Evolutionary conservation across 1,140 invertebrate genomes (phyloP).

Genomic region (Lasaia peninsularis): DNA sequence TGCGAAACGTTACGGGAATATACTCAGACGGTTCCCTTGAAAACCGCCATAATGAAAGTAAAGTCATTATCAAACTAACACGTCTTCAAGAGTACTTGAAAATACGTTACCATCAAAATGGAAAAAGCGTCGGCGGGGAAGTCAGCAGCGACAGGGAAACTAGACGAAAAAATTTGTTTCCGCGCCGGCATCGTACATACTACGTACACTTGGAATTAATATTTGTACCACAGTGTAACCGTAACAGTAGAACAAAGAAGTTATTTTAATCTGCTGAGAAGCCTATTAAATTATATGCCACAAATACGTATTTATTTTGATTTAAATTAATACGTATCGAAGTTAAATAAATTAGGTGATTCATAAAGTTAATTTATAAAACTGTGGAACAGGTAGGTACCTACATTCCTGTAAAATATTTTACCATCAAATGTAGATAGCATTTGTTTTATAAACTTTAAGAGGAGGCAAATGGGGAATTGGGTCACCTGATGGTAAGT

Average conservation of each 20-base stretch:
- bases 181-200: constrained; percentile 47
- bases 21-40: constrained; percentile 7
- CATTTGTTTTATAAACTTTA: too few species aligned
- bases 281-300: too few species aligned
- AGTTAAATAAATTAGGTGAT: too few species aligned
- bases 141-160: constrained; percentile 53
- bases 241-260: neutral
- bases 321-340: too few species aligned
- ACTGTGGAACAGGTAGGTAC: too few species aligned
- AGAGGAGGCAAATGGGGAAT: too few species aligned
- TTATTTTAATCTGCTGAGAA: too few species aligned
- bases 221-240: constrained; percentile 27
- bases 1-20: constrained; percentile 7
- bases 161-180: constrained; percentile 71
- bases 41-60: constrained; percentile 16
- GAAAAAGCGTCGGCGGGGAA: constrained; percentile 54
- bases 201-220: constrained; percentile 20
- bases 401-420: too few species aligned
- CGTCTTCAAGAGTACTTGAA: constrained; percentile 49
- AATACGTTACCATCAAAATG: constrained; percentile 56
- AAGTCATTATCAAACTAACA: constrained; percentile 45
- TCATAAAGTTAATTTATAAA: too few species aligned
- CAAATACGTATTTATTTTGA: too few species aligned
- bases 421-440: too few species aligned
- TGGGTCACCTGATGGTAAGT: too few species aligned